A percentile compares a stretch with the other conserved stretches of the same genome.
Evolutionary conservation across 2,113 vertebrate genomes (phyloP).

Genomic region (Pseudopodoces humilis): DNA sequence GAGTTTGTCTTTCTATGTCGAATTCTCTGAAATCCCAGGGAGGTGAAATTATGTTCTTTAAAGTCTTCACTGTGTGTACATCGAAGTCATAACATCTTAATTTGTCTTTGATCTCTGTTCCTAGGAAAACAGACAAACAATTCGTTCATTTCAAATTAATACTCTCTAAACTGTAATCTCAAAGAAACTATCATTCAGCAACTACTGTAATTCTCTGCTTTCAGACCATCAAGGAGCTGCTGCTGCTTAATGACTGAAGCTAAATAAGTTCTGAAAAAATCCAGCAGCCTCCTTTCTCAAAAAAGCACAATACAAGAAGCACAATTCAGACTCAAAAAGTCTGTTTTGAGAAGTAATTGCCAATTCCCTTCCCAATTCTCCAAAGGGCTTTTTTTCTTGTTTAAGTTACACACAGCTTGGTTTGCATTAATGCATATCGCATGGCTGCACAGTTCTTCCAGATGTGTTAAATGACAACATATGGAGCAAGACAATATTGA

Average conservation of each 20-base stretch:
- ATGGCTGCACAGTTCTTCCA: neutral
- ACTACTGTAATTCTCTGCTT: neutral
- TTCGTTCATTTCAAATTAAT: neutral
- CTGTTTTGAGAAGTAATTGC: neutral
- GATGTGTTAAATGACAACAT: neutral
- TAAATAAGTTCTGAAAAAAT: neutral
- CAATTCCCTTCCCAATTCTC: neutral
- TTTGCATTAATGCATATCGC: neutral
- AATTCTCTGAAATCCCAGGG: constrained; percentile 83
- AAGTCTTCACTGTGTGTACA: constrained; percentile 86
- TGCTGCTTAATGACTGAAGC: neutral
- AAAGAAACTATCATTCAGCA: neutral
- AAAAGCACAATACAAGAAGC: neutral
- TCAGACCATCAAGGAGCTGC: neutral
- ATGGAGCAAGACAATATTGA: neutral
- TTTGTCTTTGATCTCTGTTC: constrained; percentile 96
- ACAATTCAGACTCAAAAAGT: neutral
- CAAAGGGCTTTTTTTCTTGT: neutral
- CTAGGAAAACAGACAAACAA: constrained; percentile 71
- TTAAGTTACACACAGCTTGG: neutral
- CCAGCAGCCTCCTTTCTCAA: neutral
- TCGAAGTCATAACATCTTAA: constrained; percentile 86
- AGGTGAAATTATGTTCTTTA: constrained; percentile 93
- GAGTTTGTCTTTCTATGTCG: constrained; percentile 80
- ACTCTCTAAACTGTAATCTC: neutral